These are phyloP conservation scores for Zelostemma sp. DNA, from an alignment of 1,140 invertebrate genomes.

Conservation along the genomic window DNA sequence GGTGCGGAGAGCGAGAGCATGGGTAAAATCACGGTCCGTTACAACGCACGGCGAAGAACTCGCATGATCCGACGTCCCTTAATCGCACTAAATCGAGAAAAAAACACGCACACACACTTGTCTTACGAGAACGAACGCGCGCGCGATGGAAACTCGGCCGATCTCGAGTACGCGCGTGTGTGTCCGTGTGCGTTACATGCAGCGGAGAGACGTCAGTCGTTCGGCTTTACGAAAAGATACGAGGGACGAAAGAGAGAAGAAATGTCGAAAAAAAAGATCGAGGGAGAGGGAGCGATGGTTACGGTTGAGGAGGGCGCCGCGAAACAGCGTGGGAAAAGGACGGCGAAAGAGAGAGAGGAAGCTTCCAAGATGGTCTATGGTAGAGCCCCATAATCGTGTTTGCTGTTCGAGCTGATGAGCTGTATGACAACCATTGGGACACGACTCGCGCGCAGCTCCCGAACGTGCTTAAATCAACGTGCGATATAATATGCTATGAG, in stretches of 20 bases:
- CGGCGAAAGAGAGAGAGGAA: conserved; percentile 39
- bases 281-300: conserved; percentile 21
- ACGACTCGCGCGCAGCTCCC: conserved; percentile 34
- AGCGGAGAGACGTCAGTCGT: too few relatives aligned
- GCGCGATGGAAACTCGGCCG: too few relatives aligned
- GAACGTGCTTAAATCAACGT: conserved; percentile 36
- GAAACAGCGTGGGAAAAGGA: conserved; percentile 26
- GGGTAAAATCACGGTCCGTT: conserved; percentile 16
- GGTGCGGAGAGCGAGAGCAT: conserved; percentile 34
- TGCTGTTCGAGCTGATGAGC: conserved; percentile 40
- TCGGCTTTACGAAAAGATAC: too few relatives aligned
- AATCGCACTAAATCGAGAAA: too few relatives aligned
- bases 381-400: conserved; percentile 58
- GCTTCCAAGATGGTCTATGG: conserved; percentile 57
- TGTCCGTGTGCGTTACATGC: too few relatives aligned
- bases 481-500: conserved; percentile 55
- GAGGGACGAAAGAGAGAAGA: conserved; percentile 13
- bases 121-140: too few relatives aligned
- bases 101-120: too few relatives aligned
- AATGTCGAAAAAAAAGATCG: conserved; percentile 13
- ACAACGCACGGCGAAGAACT: neutral
- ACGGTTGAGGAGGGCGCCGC: conserved; percentile 6
- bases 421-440: conserved; percentile 51
- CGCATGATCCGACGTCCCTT: too few relatives aligned
- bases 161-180: too few relatives aligned